A percentile compares a stretch with the other conserved stretches of the same genome.
Conservation (phyloP, 2,797 vertebrate genomes). For the Anas acuta region DNA sequence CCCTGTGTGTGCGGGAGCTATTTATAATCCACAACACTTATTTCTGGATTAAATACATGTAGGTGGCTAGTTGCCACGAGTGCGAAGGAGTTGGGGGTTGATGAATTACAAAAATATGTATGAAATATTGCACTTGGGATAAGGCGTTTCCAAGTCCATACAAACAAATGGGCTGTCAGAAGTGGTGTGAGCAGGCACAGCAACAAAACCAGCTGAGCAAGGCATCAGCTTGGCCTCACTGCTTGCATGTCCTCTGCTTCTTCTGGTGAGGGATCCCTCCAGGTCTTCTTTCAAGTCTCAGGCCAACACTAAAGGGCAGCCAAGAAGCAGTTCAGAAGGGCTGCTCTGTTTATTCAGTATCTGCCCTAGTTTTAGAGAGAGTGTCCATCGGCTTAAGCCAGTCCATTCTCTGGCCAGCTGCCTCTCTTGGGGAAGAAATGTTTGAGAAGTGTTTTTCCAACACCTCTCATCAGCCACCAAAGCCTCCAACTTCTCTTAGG, state of each 20-base stretch:
- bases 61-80: conserved; percentile 42
- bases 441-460: accelerated
- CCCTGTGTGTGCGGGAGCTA: conserved; percentile 37
- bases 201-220: neutral
- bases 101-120: neutral
- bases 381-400: accelerated
- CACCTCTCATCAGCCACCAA: neutral
- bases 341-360: neutral
- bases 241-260: neutral
- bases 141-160: neutral
- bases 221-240: neutral
- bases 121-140: conserved; percentile 44
- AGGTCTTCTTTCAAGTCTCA: neutral
- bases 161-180: neutral
- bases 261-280: neutral
- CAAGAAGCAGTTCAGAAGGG: neutral
- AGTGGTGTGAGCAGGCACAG: neutral
- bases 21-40: conserved; percentile 70
- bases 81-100: neutral
- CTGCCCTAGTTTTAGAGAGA: neutral
- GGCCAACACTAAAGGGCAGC: neutral
- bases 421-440: neutral
- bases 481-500: neutral
- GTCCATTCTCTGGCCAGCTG: accelerated
- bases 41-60: conserved; percentile 50